Evolutionary conservation across 2,888 invertebrate genomes (phyloP).

Genomic region (Melanostoma scalare): DNA sequence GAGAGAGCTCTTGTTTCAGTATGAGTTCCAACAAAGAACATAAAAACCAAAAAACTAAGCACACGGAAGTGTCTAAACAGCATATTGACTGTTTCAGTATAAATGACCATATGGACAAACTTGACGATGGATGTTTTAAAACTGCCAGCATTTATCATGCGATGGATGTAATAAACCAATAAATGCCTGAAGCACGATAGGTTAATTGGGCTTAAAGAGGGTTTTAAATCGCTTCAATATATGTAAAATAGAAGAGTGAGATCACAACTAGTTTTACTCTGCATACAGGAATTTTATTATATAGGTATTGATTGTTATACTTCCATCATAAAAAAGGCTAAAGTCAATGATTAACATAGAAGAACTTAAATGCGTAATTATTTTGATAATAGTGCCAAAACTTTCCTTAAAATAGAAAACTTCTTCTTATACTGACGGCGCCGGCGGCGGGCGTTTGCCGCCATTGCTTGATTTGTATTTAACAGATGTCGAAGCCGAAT

Average conservation of each 20-base stretch:
- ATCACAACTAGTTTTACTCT: not conserved
- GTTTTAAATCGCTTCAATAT: not conserved
- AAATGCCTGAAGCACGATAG: slow-evolving; percentile 24
- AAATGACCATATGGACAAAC: slow-evolving; percentile 7
- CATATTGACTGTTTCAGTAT: slow-evolving; percentile 30
- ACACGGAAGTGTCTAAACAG: not conserved
- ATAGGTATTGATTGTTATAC: too few species aligned
- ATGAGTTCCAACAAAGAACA: not conserved
- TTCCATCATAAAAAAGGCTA: too few species aligned
- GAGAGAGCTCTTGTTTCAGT: slow-evolving; percentile 2
- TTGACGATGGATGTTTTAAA: not conserved
- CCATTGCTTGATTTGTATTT: too few species aligned
- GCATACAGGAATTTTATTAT: too few species aligned
- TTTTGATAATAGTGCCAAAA: too few species aligned
- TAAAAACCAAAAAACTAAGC: not conserved
- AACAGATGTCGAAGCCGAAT: too few species aligned
- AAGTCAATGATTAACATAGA: too few species aligned
- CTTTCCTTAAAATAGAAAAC: too few species aligned
- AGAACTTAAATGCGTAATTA: too few species aligned
- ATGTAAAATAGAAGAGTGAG: not conserved
- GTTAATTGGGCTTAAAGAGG: not conserved
- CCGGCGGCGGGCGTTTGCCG: too few species aligned
- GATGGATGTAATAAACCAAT: not conserved
- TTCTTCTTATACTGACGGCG: too few species aligned
- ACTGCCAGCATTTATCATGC: slow-evolving; percentile 1